Evolutionary conservation across 92 coral and sea anemone species (phyloP), one percentile per base, ranked within the genome.

Genomic region (Micromussa lordhowensis): DNA sequence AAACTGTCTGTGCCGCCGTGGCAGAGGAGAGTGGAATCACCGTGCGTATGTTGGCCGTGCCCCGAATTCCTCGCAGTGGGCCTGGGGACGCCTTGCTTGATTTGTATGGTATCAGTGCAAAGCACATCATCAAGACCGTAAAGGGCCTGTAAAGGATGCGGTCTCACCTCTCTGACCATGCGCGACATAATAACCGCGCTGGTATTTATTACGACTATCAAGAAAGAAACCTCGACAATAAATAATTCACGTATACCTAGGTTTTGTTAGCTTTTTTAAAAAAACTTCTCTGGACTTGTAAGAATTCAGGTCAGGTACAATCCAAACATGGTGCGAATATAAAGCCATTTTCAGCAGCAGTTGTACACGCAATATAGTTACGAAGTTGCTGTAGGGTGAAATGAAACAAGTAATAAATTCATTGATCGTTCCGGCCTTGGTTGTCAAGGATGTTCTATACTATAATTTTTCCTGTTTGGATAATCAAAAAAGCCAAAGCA

Each of bases 11-110:
- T 57, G 83, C 94, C 57, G 99, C 97, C 61, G 97, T 97, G 53
- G 94, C 94, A 26, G 90, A 93, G n/a, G 92, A 88, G 29, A 66
- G 93, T 48, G 89, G 91, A 10, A 82, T 94, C 61, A 81, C 81
- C 68, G 98, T 97, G 54, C 93, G 92, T 40, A 94, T 80, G 83
- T 76, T 97, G 63, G 99, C 99, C 31, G 99, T 97, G 81, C 92
- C 93, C 17, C 90, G 93, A 32, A 88, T 97, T 22, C 99, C 99
- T 1, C 98, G 98, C 36, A 96, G 98, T 88, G 99, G 99, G 9
- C 98, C 96, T 17, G 84, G 98, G 2, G 92, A 91, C 40, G 98
- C 80, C 24, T 88, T 97, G 76, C 83, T 97, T 88, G 95, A 97
- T 51, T 89, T 93, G 95, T 97, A 92, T 86, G 99, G 97, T 15